Evolutionary conservation across 2,797 vertebrate genomes (phyloP), one percentile per base, ranked within the genome.

Genomic region (Melanotaenia nigrans): DNA sequence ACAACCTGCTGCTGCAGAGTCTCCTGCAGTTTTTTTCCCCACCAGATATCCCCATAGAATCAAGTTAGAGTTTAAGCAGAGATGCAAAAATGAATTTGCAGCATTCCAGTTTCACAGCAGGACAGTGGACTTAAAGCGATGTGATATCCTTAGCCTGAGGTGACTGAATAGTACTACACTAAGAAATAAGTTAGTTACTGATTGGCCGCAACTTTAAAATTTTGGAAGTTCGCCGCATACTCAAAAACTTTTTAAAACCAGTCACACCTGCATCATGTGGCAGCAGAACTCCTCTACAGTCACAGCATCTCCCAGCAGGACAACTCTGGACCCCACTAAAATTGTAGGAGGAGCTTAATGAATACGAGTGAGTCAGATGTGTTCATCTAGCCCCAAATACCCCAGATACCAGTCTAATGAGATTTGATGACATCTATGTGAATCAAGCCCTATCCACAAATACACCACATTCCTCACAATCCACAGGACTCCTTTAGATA

Each of bases 11-110:
- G 71, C 49, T 35, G 30, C 68, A 64, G 20, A 61, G 13, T 61
- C 5, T 73, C 66, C 3, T 65, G 65, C 61, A 38, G 75, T 82
- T 73, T 75, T 85, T 67, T 70, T 24, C 57, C 45, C 12, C n/a
- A 40, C 64, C 33, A 69, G 38, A 25, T 56, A 53, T 81, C 71
- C 73, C 82, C 8, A 22, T 11, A 56, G 77, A 86, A 36, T 53
- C 30, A 4, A 30, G 54, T 36, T 49, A 71, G 18, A 69, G 22
- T 45, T 47, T 49, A 13, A 7, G 45, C 8, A 36, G 8, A 66
- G 14, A 28, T 47, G 25, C 35, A 70, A 63, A 58, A 42, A 78
- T 65, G 1, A 36, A 59, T 67, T 60, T 36, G 3, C 16, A 64
- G 36, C 61, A 40, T 47, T 4, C n/a, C 42, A 28, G 8, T 61